Evolutionary conservation across 1,140 invertebrate genomes (phyloP).

Genomic region (Heliconius himera): DNA sequence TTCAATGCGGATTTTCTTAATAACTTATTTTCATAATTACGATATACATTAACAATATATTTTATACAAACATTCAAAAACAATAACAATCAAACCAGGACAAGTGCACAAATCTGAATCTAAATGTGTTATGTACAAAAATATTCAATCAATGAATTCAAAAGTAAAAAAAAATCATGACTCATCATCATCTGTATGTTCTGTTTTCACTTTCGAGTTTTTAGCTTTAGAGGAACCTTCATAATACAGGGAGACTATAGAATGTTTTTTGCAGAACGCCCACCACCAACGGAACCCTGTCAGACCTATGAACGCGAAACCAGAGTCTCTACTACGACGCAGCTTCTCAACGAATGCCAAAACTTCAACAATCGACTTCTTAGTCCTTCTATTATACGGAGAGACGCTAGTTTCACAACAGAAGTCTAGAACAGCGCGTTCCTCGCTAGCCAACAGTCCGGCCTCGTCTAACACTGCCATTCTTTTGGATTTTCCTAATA

Average conservation of each 20-base stretch:
- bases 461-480: conserved; percentile 89
- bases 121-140: not conserved
- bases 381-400: conserved; percentile 88
- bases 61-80: too few relatives aligned
- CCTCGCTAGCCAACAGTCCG: conserved; percentile 83
- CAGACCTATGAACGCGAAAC: conserved; percentile 85
- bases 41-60: too few relatives aligned
- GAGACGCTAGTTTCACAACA: conserved; percentile 88
- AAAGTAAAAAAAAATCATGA: conserved; percentile 32
- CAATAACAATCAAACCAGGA: too few relatives aligned
- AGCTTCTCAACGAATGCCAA: conserved; percentile 86
- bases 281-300: conserved; percentile 90
- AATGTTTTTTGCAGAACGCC: conserved; percentile 91
- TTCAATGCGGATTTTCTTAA: too few relatives aligned
- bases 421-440: conserved; percentile 86
- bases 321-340: conserved; percentile 83
- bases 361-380: conserved; percentile 85
- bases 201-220: conserved; percentile 52
- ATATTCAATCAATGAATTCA: not conserved
- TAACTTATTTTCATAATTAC: too few relatives aligned
- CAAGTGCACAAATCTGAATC: too few relatives aligned
- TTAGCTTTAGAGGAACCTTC: conserved; percentile 51
- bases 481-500: conserved; percentile 88
- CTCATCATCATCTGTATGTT: conserved; percentile 55
- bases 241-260: conserved; percentile 83